Evolutionary conservation across 1,140 invertebrate species (phyloP), one percentile per base, ranked within the genome.

Genomic region (Adoxophyes honmai): DNA sequence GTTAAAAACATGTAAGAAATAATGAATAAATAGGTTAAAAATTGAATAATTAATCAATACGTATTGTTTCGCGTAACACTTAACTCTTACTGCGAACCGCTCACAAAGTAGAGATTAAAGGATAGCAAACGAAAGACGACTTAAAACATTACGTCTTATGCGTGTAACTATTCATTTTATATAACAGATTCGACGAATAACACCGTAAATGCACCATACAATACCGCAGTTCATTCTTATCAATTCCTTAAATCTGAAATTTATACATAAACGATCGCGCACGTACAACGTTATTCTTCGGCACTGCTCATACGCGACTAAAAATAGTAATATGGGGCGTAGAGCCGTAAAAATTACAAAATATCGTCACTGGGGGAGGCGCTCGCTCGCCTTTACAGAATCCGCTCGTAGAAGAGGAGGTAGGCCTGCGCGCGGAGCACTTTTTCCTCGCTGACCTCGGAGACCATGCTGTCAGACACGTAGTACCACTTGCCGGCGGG

Each of bases 381-480:
- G 21, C 21, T 28, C 21, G 13, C 13, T 34, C 21, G 39, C 11
- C 60, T 71, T 91, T 92, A 95, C 74, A 94, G 90, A 74, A 97
- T 94, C 79, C 96, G 92, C 89, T 99, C 97, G 86, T 99, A 99
- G 86, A 99, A 99, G 11, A 99, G 91, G 37, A 99, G 90, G 89
- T 99, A 99, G n/a, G 98, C 98, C 89, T 99, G 95, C 35, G 93
- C 93, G 62, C 92, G 90, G n/a, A 98, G 89, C 36, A 99, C 97
- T 52, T 91, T 91, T 0, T 93, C 91, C 86, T 98, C 95, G 35
- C 92, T 91, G 4, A 96, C 94, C 82, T 96, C 94, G 21, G 90
- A 91, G 0, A 98, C 97, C 68, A 92, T 91, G 55, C 94, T 95
- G 89, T 99, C 98, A 57, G 97, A 98, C 38, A 98, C 93, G 78